Evolutionary conservation across 1,140 invertebrate genomes (phyloP).

Genomic region (Bombus pyrosoma): DNA sequence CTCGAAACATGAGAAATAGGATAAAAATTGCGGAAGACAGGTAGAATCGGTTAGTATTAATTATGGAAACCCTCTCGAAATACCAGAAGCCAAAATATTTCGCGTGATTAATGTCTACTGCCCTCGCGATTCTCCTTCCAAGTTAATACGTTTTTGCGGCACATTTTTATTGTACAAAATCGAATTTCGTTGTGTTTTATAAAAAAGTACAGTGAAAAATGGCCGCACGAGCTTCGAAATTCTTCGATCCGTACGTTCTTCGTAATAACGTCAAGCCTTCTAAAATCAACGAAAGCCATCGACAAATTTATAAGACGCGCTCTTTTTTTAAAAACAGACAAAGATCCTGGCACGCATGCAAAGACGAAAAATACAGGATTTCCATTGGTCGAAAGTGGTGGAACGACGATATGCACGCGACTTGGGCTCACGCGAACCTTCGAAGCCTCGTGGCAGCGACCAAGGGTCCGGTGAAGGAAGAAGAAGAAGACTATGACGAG

Average conservation of each 20-base stretch:
- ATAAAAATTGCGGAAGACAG: conserved; percentile 42
- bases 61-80: conserved; percentile 24
- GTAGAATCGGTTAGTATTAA: conserved; percentile 31
- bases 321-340: background rate
- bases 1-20: conserved; percentile 32
- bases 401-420: conserved; percentile 58
- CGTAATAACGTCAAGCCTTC: too few relatives aligned
- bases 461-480: background rate
- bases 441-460: background rate
- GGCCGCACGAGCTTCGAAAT: too few relatives aligned
- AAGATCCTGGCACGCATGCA: background rate
- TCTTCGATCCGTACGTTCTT: too few relatives aligned
- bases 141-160: background rate
- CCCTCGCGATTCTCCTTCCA: background rate
- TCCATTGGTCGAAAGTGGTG: background rate
- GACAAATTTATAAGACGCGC: background rate
- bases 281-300: too few relatives aligned
- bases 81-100: conserved; percentile 31
- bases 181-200: too few relatives aligned
- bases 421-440: conserved; percentile 40
- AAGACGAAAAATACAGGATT: background rate
- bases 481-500: conserved; percentile 24
- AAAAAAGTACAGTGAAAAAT: background rate
- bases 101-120: background rate
- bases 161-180: too few relatives aligned